Evolutionary conservation across 2,797 vertebrate species (phyloP).

Genomic region (Rhincodon typus): DNA sequence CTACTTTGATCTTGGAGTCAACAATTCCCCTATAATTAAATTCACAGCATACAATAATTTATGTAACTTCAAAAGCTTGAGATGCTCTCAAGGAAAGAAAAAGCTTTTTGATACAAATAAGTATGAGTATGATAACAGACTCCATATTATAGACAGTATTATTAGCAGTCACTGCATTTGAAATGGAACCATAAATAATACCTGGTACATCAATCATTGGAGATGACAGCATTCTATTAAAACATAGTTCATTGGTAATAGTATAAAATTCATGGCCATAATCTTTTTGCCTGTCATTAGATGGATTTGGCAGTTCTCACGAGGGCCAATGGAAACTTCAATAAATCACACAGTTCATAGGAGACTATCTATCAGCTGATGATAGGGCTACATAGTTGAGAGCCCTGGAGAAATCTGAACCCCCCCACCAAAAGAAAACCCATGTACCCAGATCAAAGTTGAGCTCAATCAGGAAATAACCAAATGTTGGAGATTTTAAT

Average conservation of each 20-base stretch:
- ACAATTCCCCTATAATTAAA: slow-evolving; percentile 31
- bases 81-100: not conserved
- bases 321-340: not conserved
- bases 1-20: not conserved
- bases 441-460: not conserved
- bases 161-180: not conserved
- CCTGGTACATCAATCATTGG: not conserved
- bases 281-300: not conserved
- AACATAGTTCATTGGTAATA: not conserved
- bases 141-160: not conserved
- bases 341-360: not conserved
- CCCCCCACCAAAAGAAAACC: not conserved
- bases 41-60: slow-evolving; percentile 29
- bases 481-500: no score
- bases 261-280: not conserved
- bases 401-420: not conserved
- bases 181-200: not conserved
- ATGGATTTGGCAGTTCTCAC: not conserved
- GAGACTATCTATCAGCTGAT: not conserved
- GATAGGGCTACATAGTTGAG: not conserved
- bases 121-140: not conserved
- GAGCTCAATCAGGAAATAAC: not conserved
- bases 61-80: slow-evolving; percentile 1
- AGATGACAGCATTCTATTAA: no score
- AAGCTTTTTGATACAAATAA: not conserved